Base-by-base conservation (phyloP, 2,113 vertebrate genomes). In the Colinus virginianus region DNA sequence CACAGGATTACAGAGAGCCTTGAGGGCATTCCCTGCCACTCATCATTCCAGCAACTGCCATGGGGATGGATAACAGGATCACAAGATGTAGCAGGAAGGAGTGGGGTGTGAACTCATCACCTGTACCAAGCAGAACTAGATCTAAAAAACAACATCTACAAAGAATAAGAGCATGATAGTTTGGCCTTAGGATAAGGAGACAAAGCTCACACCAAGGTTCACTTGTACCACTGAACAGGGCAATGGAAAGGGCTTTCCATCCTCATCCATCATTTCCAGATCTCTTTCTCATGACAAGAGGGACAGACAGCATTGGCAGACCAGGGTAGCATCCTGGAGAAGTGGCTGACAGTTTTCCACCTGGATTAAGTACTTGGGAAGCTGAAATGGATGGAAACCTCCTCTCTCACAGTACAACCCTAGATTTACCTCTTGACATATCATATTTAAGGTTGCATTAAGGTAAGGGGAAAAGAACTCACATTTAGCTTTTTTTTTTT, bases 101-200 rank as follows among this genome's bases (percentile, higher is more conserved):
- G 3, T 8, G 7, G 3, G 45, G 59, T 19, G 11, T 11, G 42
- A 76, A 45, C 34, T 76, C 25, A 4, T 7, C 48, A 14, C 32
- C 26, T 11, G 51, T 16, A 53, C 51, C 26, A 53, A 17, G 26
- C 51, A 53, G 26, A 59, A n/a, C 6, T 16, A 12, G 11, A 10
- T 3, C 2, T 21, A 32, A 61, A 61, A n/a, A 11, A 4, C 1
- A 10, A 18, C 0, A 1, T 28, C 51, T 11, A 56, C 9, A 69
- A 64, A 10, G 36, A 61, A 4, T 32, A 45, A 23, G 26, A 72
- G 23, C 7, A 21, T 42, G 61, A 19, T 13, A 23, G 7, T 10
- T 53, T 26, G 25, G 5, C 8, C 40, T 25, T 25, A 40, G 45
- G n/a, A 20, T 13, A 30, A 11, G n/a, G 3, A 19, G 14, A 30